Base-by-base conservation (phyloP, 2,888 invertebrate species). In the Torymus texanus region DNA sequence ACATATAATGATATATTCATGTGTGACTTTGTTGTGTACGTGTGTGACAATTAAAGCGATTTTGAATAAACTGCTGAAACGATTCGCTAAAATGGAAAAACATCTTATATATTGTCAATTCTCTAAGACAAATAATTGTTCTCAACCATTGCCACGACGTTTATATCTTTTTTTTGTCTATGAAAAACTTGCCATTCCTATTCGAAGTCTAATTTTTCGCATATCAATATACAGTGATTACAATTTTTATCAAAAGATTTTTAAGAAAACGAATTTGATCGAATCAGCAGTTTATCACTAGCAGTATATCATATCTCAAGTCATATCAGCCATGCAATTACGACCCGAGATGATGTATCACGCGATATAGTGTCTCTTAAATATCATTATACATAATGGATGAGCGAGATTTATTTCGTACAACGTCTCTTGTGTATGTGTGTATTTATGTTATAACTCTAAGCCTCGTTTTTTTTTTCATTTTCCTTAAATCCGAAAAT, bases 381-480 rank as follows among this genome's bases (percentile, higher is more conserved):
- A 76, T 67, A 73, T 76, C 72, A 76, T 63, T 73, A 68, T 68
- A 68, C 16, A 68, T 70, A 73, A 62, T 55, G 56, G 29, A 72
- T 56, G 66, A 75, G 70, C 66, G 50, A 61, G 16, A 56, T 62
- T 73, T 62, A 41, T 53, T 61, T 70, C 14, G 16, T 77, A 18
- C 56, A 58, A 59, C 51, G 24, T 58, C 13, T 61, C 51, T 59
- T 65, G 56, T 67, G 66, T 62, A 16, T 62, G 50, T 68, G 67
- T 62, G 56, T 67, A 61, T 62, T 16, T 62, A 24, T 68, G 67
- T 62, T 74, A 18, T 67, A 68, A 50, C 62, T 24, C 66, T 24
- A 75, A 71, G 66, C 29, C 50, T 29, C 29, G 55, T 55, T 68
- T 76, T 68, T 29, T 29, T 29, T 29, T 29, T 29, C 5, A 8